A percentile compares a stretch with the other conserved stretches of the same genome.
Conservation (phyloP, 2,113 vertebrate species). For the Lutjanus erythropterus region DNA sequence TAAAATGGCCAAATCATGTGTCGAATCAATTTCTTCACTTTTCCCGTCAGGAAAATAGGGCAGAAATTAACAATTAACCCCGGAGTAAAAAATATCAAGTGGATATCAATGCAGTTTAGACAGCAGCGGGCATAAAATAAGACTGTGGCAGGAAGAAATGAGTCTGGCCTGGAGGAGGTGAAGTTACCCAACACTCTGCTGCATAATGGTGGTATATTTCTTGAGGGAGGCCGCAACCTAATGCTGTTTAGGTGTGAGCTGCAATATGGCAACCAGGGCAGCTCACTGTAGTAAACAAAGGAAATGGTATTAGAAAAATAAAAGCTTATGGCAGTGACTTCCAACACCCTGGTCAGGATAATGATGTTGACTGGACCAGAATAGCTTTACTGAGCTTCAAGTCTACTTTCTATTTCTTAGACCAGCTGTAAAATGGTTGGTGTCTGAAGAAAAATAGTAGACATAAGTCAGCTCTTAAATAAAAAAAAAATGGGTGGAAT, state of each 20-base stretch:
- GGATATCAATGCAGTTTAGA: slow-evolving; percentile 4
- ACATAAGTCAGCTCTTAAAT: background rate
- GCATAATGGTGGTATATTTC: slow-evolving; percentile 21
- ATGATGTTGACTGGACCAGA: slow-evolving; percentile 4
- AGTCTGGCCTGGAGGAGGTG: slow-evolving; percentile 13
- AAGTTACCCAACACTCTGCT: slow-evolving; percentile 22
- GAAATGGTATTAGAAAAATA: slow-evolving; percentile 20
- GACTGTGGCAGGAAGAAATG: background rate
- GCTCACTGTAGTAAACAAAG: slow-evolving; percentile 15
- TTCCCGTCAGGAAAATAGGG: slow-evolving; percentile 4
- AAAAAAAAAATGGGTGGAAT: no score
- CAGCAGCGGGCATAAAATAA: slow-evolving; percentile 12
- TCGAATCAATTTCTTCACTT: slow-evolving; percentile 21
- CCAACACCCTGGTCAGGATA: background rate
- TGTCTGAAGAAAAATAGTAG: background rate
- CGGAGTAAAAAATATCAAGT: slow-evolving; percentile 10
- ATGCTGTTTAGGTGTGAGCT: slow-evolving; percentile 31
- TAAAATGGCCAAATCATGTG: background rate
- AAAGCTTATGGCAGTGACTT: background rate
- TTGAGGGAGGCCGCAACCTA: slow-evolving; percentile 20
- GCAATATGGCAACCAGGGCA: slow-evolving; percentile 17
- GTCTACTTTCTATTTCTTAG: background rate
- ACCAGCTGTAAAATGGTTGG: background rate
- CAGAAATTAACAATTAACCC: slow-evolving; percentile 32
- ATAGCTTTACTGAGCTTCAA: background rate